A percentile compares a stretch with the other conserved stretches of the same genome.
phyloP scores from a whole-genome alignment of 2,797 vertebrate species.

The Sebastolobus alascanus region DNA sequence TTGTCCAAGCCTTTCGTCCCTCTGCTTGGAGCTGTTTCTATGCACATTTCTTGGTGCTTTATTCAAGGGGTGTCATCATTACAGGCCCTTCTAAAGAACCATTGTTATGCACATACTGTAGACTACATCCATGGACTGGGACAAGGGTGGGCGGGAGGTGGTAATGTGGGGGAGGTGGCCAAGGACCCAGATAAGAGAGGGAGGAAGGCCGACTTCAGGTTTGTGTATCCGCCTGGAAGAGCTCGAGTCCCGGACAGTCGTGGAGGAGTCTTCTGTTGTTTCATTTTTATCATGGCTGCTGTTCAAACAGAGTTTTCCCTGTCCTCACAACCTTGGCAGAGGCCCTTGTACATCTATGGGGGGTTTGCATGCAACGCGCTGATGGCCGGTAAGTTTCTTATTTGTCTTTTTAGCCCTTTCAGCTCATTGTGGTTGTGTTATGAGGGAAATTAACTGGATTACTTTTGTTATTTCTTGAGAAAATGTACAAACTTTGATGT shows the following conservation, averaged over 20 bases:
- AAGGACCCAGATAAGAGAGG: constrained; percentile 59
- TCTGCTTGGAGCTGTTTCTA: constrained; percentile 5
- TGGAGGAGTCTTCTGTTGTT: constrained; percentile 36
- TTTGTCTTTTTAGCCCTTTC: background rate
- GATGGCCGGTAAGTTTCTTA: constrained; percentile 80
- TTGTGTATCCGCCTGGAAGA: constrained; percentile 26
- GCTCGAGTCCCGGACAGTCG: constrained; percentile 1
- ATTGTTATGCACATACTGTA: constrained; percentile 62
- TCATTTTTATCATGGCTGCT: constrained; percentile 67
- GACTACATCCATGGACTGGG: constrained; percentile 3
- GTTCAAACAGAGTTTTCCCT: constrained; percentile 55
- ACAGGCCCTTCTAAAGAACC: constrained; percentile 18
- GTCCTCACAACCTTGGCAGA: constrained; percentile 59
- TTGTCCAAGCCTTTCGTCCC: background rate
- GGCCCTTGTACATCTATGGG: constrained; percentile 63
- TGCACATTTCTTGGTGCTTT: constrained; percentile 3
- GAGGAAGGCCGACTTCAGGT: constrained; percentile 28
- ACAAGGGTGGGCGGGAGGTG: constrained; percentile 37
- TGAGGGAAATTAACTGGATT: background rate
- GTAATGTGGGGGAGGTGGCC: constrained; percentile 60
- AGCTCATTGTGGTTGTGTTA: background rate
- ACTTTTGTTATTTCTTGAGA: background rate
- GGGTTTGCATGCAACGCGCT: constrained; percentile 78
- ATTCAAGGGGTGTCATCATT: constrained; percentile 12
- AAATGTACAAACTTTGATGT: background rate